Conservation (phyloP, 2,888 invertebrate species). For the Neria commutata region DNA sequence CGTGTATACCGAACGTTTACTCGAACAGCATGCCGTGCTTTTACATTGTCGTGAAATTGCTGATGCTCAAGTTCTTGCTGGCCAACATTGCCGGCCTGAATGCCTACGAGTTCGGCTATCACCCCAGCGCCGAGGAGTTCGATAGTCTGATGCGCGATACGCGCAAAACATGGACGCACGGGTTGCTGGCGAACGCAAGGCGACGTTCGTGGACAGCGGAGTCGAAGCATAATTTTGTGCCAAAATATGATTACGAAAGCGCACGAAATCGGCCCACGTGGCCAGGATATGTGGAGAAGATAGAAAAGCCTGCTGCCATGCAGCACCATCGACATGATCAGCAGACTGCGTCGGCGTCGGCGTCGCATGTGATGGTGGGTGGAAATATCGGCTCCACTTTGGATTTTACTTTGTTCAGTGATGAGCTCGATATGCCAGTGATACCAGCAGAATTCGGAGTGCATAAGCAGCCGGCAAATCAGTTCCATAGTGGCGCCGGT, state of each 20-base stretch:
- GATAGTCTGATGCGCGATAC: constrained; percentile 47
- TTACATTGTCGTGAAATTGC: constrained; percentile 37
- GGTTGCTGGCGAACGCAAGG: constrained; percentile 38
- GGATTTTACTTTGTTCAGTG: constrained; percentile 41
- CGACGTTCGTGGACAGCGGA: constrained; percentile 21
- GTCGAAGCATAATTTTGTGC: constrained; percentile 35
- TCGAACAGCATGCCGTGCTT: constrained; percentile 38
- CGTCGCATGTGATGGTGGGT: background rate
- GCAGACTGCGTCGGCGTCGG: constrained; percentile 1
- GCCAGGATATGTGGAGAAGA: background rate
- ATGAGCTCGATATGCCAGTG: constrained; percentile 25
- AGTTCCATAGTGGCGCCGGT: no score
- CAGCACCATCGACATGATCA: constrained; percentile 1
- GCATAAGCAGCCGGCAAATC: no score
- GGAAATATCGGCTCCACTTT: constrained; percentile 28
- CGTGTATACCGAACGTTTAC: background rate
- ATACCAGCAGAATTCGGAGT: background rate
- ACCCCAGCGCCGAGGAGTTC: constrained; percentile 57
- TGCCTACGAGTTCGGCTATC: constrained; percentile 53
- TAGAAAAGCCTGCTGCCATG: background rate
- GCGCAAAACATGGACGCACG: constrained; percentile 46
- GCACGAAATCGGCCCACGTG: background rate
- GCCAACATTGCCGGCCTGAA: constrained; percentile 14
- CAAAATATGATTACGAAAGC: constrained; percentile 40
- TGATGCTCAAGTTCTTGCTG: constrained; percentile 41